Conservation (phyloP, 2,888 invertebrate genomes). For the Troilus luridus region DNA sequence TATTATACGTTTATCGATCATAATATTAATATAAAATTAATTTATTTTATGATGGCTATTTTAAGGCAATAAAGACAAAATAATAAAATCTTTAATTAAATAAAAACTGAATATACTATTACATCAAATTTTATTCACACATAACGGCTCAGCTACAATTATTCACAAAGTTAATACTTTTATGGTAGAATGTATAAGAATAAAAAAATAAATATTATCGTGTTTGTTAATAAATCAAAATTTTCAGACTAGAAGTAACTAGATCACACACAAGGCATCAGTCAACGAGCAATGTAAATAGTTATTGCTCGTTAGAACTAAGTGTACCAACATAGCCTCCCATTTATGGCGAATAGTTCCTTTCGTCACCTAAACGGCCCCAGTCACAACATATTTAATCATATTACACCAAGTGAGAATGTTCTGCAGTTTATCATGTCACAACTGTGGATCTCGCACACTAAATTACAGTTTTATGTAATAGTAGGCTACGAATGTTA, state of each 20-base stretch:
- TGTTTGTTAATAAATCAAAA: not conserved
- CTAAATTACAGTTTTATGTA: not conserved
- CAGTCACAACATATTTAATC: constrained; percentile 29
- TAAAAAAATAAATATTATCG: not conserved
- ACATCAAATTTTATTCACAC: too few species aligned
- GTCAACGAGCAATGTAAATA: not conserved
- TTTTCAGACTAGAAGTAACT: not conserved
- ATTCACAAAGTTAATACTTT: too few species aligned
- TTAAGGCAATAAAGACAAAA: too few species aligned
- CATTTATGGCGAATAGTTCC: not conserved
- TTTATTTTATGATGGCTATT: too few species aligned
- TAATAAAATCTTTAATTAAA: too few species aligned
- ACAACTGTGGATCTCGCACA: not conserved
- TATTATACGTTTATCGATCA: too few species aligned
- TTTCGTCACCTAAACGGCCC: not conserved
- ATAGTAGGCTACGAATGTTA: not conserved
- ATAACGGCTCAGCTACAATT: too few species aligned
- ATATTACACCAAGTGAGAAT: not conserved
- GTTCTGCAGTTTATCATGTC: not conserved
- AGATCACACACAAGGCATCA: not conserved
- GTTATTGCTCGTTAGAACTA: not conserved
- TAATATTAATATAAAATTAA: too few species aligned
- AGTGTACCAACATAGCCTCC: not conserved
- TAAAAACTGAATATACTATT: too few species aligned
- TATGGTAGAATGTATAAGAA: not conserved